Conservation (phyloP, 2,888 invertebrate genomes). For the Cryptocephalus primarius region DNA sequence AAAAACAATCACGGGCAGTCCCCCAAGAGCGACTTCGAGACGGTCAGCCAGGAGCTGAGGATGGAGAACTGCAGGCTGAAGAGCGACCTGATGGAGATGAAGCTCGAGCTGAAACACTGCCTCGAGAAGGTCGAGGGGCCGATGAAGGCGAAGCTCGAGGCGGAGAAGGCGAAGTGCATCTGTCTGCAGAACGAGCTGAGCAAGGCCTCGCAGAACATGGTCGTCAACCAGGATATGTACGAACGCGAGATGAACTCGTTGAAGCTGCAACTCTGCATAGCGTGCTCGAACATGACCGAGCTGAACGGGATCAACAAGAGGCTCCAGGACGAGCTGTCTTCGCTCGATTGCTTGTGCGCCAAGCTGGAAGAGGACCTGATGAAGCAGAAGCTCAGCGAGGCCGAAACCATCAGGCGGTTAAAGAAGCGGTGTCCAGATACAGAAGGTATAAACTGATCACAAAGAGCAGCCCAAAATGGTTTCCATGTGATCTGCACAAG, state of each 20-base stretch:
- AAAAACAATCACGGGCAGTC: not conserved
- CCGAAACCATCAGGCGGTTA: conserved; percentile 26
- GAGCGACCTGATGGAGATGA: conserved; percentile 29
- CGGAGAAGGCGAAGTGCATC: conserved; percentile 22
- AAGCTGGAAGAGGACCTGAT: conserved; percentile 32
- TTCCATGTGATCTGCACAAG: too few species aligned
- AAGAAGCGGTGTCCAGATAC: conserved; percentile 9
- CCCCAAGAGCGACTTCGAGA: conserved; percentile 12
- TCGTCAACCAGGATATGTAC: conserved; percentile 17
- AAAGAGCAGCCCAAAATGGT: too few species aligned
- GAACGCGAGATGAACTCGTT: conserved; percentile 24
- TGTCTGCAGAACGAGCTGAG: conserved; percentile 26
- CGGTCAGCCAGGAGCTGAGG: conserved; percentile 21
- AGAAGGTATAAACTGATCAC: not conserved
- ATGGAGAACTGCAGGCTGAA: conserved; percentile 27
- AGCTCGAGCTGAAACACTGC: conserved; percentile 29
- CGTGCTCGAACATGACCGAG: conserved; percentile 24
- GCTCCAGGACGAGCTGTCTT: conserved; percentile 23
- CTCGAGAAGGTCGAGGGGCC: conserved; percentile 32
- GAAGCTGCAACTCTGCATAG: conserved; percentile 25
- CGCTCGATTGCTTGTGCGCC: conserved; percentile 23
- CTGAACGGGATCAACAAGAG: conserved; percentile 24
- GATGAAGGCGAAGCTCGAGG: conserved; percentile 21
- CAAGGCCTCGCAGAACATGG: conserved; percentile 17
- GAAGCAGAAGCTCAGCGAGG: conserved; percentile 33